Evolutionary conservation across 2,797 vertebrate species (phyloP), one percentile per base, ranked within the genome.

Genomic region (Sebastes itinus): DNA sequence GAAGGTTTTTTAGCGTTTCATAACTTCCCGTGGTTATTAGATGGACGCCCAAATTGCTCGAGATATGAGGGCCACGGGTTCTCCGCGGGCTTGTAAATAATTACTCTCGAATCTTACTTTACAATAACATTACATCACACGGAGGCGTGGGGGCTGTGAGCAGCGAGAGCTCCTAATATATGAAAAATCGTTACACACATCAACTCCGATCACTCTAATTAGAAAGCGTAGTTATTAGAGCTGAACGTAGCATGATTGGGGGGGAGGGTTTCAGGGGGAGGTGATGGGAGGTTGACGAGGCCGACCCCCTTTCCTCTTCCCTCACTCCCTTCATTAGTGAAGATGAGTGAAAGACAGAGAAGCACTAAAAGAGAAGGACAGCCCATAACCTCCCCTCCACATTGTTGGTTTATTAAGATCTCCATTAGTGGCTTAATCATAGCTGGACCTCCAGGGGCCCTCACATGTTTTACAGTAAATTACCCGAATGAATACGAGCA

Each of bases 1-100:
- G 82, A 55, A 81, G 71, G 59, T 59, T 78, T 83, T 59, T 82
- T 87, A 56, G 27, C n/a, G 59, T 83, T 91, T 94, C 87, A 91
- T 93, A 91, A 87, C 80, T 86, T 87, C 72, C 65, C 3, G 5
- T 12, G 42, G 76, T 92, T 88, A 90, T 91, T 90, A 89, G 89
- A 83, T 14, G 58, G 72, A 87, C 2, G 46, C 12, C 52, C 52
- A 86, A 85, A 90, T 77, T 86, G 87, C 80, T 62, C 18, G 63
- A 80, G 78, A 82, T 85, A 83, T 62, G 75, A 86, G 66, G 49
- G 75, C 68, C 70, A 25, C 0, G 63, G 61, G 38, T 77, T 72
- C 84, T 86, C 86, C 5, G 69, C 2, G 0, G 87, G 78, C 75
- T 10, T 35, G 64, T 82, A 74, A 80, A 86, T 88, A 87, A 91